Evolutionary conservation across 2,888 invertebrate species (phyloP), one percentile per base, ranked within the genome.

Genomic region (Tromatobia lineatoria): DNA sequence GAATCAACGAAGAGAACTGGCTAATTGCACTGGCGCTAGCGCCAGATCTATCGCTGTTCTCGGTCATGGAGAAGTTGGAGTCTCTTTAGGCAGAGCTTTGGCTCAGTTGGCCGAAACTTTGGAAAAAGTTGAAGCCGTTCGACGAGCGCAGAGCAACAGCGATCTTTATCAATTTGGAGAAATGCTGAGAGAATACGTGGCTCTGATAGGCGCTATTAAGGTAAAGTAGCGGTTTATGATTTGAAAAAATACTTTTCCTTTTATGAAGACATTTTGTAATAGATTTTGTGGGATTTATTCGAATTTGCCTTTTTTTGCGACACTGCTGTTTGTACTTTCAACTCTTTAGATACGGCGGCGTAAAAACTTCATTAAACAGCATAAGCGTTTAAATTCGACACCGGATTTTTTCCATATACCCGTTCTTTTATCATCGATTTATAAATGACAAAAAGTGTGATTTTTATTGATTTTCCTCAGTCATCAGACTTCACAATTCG

Each of bases 101-200:
- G 97, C 98, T 3, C 98, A 98, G 93, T 94, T 99, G 64, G 98
- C 99, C 0, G 99, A 99, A 93, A 93, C 93, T 15, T 86, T 94
- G 67, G 95, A 95, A 83, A 95, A 98, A 96, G 96, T 98, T 34
- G 98, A 99, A 94, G 95, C 97, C 70, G 94, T 99, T 76, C 97
- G 99, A 90, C 95, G 97, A 86, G 98, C 98, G 88, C 99, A 99
- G 94, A 97, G 98, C 1, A 98, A 99, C 92, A 97, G 98, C 0
- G 99, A 99, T 94, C 98, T 98, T 93, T 98, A 97, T 91, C 96
- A 98, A 82, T 95, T 99, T 86, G 97, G 98, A n/a, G 99, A 99
- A 94, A 96, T 98, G 91, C 95, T 99, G 79, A 98, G 99, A 92
- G 99, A 99, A 94, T 99, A 99, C 94, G 96, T 99, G 76, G 97